Percentiles rank a stretch among this genome's conserved stretches.
phyloP scores from a whole-genome alignment of 2,797 vertebrate species.

The Liasis olivaceus region DNA sequence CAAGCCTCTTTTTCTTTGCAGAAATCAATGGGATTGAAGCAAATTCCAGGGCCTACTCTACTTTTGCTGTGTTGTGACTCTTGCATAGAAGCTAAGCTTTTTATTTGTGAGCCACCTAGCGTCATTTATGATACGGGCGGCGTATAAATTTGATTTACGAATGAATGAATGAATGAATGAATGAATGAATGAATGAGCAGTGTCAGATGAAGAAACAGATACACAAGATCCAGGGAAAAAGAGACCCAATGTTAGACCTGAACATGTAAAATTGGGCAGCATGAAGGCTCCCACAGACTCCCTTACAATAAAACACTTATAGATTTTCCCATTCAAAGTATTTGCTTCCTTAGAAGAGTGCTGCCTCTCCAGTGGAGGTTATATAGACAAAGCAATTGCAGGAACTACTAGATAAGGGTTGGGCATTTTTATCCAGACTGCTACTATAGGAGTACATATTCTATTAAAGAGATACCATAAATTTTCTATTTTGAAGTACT shows the following conservation, averaged over 20 bases:
- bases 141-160: no score
- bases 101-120: no score
- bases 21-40: not conserved
- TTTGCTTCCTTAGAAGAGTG: not conserved
- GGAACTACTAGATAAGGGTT: not conserved
- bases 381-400: not conserved
- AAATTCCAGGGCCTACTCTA: not conserved
- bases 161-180: no score
- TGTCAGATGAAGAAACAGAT: not conserved
- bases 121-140: no score
- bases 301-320: not conserved
- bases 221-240: not conserved
- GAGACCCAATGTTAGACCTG: not conserved
- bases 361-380: not conserved
- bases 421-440: not conserved
- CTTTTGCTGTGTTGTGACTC: not conserved
- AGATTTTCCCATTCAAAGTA: not conserved
- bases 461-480: not conserved
- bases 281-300: not conserved
- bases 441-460: not conserved
- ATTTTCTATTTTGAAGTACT: not conserved
- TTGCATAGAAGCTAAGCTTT: not conserved
- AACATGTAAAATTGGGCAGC: not conserved
- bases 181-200: no score
- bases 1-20: not conserved